Evolutionary conservation across 2,113 vertebrate species (phyloP).

Genomic region (Lipophrys pholis): DNA sequence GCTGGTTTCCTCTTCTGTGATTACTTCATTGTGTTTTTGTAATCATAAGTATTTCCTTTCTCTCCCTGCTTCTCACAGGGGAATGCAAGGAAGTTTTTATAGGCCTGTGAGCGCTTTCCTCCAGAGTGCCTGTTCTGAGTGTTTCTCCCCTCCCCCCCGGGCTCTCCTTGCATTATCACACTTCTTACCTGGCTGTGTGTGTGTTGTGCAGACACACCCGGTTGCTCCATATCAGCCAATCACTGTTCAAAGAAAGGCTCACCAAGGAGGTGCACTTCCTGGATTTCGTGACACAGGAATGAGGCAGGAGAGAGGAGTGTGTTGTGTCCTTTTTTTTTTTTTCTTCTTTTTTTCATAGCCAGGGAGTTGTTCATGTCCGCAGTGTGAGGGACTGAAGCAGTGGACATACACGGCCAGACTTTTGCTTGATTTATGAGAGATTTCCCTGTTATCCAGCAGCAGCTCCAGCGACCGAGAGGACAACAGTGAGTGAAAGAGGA

Average conservation of each 20-base stretch:
- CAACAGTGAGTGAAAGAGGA: slow-evolving; percentile 64
- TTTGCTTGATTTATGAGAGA: slow-evolving; percentile 51
- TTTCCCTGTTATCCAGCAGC: slow-evolving; percentile 8
- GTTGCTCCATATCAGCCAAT: slow-evolving; percentile 73
- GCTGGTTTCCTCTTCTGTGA: slow-evolving; percentile 16
- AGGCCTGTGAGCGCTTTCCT: slow-evolving; percentile 21
- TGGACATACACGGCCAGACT: slow-evolving; percentile 9
- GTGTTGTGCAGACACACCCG: slow-evolving; percentile 78
- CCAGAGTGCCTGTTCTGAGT: slow-evolving; percentile 1
- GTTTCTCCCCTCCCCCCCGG: slow-evolving; percentile 56
- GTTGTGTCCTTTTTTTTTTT: slow-evolving; percentile 31
- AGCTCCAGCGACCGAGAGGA: slow-evolving; percentile 47
- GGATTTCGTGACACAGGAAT: slow-evolving; percentile 68
- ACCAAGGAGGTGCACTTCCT: slow-evolving; percentile 81
- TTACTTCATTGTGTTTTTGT: slow-evolving; percentile 37
- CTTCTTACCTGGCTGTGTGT: slow-evolving; percentile 67
- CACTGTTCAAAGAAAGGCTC: slow-evolving; percentile 46
- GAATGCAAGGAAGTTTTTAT: slow-evolving; percentile 37
- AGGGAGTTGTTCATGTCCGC: slow-evolving; percentile 32
- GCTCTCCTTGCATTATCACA: slow-evolving; percentile 40
- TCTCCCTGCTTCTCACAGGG: neutral
- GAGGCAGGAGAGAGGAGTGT: slow-evolving; percentile 54
- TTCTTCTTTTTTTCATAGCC: slow-evolving; percentile 25
- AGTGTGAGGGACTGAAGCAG: slow-evolving; percentile 24
- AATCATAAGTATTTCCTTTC: slow-evolving; percentile 9